Conservation (phyloP, 2,888 invertebrate species). For the Metallyticus violacea region DNA sequence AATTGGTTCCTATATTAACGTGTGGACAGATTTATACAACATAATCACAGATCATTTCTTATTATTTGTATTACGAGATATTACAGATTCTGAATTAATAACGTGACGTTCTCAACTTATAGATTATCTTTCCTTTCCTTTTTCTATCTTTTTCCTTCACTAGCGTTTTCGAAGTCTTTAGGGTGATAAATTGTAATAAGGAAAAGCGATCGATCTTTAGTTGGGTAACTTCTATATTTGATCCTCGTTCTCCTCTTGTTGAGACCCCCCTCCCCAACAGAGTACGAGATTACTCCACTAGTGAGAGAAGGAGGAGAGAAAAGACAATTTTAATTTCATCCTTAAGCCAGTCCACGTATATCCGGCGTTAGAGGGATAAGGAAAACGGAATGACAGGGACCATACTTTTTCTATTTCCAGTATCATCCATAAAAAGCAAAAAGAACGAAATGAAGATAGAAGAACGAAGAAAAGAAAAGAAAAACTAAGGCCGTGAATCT, state of each 20-base stretch:
- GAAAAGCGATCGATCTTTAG: neutral
- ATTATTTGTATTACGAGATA: neutral
- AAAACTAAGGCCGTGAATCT: constrained; percentile 13
- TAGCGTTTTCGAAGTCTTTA: neutral
- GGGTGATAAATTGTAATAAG: neutral
- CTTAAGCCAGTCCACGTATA: neutral
- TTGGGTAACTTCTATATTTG: neutral
- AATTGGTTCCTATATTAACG: too few species aligned
- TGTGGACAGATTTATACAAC: too few species aligned
- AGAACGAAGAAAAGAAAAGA: neutral
- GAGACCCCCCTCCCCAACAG: neutral
- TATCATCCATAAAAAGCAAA: neutral
- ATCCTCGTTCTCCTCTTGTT: too few species aligned
- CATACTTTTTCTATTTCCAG: neutral
- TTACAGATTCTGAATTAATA: neutral
- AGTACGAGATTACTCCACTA: neutral
- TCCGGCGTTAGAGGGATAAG: neutral
- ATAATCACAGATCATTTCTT: too few species aligned
- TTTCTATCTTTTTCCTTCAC: neutral
- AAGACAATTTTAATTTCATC: neutral
- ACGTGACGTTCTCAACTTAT: neutral
- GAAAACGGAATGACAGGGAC: neutral
- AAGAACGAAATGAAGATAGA: neutral
- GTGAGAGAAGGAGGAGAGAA: neutral
- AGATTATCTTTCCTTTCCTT: neutral